phyloP scores from a whole-genome alignment of 2,888 invertebrate species.

The Ferrisia virgata region DNA sequence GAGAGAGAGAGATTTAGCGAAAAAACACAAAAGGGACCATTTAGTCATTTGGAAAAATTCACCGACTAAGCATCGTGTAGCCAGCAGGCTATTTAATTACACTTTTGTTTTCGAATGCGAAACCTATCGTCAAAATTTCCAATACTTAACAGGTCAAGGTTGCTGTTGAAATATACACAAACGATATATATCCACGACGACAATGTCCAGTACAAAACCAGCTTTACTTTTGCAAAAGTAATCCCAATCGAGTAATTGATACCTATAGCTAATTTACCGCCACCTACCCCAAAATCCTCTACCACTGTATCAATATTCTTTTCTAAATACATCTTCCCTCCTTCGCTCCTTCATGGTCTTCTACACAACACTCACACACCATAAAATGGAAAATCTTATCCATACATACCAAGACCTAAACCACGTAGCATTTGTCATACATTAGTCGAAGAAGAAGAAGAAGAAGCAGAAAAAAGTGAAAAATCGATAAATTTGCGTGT shows the following conservation, averaged over 20 bases:
- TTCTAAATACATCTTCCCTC: too few species aligned
- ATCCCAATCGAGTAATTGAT: too few species aligned
- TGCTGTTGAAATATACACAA: too few species aligned
- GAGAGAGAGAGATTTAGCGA: too few species aligned
- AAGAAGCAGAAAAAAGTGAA: not conserved
- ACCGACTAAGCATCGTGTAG: not conserved
- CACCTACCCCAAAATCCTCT: too few species aligned
- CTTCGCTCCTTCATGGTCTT: too few species aligned
- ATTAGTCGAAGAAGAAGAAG: not conserved
- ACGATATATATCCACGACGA: too few species aligned
- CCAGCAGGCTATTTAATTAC: not conserved
- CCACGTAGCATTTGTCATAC: not conserved
- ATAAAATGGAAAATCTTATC: not conserved
- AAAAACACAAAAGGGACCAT: not conserved
- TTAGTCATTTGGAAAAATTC: not conserved
- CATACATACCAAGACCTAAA: not conserved
- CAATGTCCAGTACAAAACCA: too few species aligned
- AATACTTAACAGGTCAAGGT: not conserved
- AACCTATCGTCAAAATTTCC: not conserved
- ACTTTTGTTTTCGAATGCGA: not conserved
- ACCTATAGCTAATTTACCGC: too few species aligned
- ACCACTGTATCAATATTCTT: too few species aligned
- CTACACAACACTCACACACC: not conserved
- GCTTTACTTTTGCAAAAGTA: too few species aligned
- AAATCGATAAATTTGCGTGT: constrained; percentile 26